Evolutionary conservation across 2,888 invertebrate species (phyloP).

Genomic region (Diarsia brunnea): DNA sequence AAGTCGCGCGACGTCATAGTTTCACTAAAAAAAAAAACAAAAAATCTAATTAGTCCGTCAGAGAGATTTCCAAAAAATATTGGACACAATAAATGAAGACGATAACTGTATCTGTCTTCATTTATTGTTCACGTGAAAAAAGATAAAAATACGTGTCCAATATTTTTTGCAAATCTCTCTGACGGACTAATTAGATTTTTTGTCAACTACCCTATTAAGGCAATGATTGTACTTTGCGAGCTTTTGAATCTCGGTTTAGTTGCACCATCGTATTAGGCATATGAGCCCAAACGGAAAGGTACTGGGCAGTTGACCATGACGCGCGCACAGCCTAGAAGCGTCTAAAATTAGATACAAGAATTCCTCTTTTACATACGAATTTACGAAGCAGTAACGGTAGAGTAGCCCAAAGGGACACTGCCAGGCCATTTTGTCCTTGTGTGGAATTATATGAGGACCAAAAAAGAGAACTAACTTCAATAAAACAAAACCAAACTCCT

Average conservation of each 20-base stretch:
- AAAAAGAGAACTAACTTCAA: background rate
- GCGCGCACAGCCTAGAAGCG: background rate
- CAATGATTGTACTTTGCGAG: background rate
- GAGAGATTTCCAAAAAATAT: no score
- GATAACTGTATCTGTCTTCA: no score
- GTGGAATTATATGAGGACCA: no score
- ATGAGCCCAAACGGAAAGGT: background rate
- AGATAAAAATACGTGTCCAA: no score
- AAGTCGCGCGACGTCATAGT: no score
- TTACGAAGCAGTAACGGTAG: background rate
- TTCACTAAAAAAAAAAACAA: no score
- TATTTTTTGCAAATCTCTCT: no score
- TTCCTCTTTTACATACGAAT: background rate
- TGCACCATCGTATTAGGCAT: background rate
- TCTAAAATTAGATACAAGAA: background rate
- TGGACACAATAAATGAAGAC: no score
- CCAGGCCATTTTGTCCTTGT: background rate
- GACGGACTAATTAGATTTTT: no score
- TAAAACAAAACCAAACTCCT: background rate
- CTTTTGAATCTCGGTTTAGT: background rate
- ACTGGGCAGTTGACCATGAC: background rate
- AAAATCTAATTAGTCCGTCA: no score
- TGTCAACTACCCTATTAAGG: no score
- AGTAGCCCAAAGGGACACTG: background rate
- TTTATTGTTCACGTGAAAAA: no score